These are phyloP conservation scores for Leucoma salicis DNA, from an alignment of 2,888 invertebrate genomes.

Conservation along the genomic window DNA sequence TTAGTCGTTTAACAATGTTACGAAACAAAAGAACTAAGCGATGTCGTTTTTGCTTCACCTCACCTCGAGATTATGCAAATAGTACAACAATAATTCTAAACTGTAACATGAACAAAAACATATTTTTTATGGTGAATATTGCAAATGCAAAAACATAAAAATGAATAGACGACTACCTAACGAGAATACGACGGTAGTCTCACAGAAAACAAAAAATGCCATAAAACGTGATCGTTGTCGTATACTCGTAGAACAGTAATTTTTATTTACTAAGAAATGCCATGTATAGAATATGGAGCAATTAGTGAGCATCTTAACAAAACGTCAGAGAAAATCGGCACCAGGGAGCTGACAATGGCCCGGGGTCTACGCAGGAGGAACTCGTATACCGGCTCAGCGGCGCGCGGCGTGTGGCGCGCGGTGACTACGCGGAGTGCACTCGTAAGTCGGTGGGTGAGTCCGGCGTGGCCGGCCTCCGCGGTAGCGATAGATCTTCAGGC, in stretches of 20 bases:
- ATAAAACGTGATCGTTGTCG: slow-evolving; percentile 43
- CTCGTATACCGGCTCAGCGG: slow-evolving; percentile 87
- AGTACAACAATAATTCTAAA: slow-evolving; percentile 71
- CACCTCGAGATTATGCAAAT: slow-evolving; percentile 78
- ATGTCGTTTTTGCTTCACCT: slow-evolving; percentile 68
- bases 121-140: slow-evolving; percentile 61
- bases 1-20: slow-evolving; percentile 60
- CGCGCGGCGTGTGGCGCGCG: slow-evolving; percentile 51
- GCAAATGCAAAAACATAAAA: slow-evolving; percentile 62
- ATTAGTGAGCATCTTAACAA: slow-evolving; percentile 23
- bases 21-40: slow-evolving; percentile 69
- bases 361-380: slow-evolving; percentile 85
- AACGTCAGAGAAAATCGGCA: slow-evolving; percentile 26
- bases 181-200: slow-evolving; percentile 55
- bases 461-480: slow-evolving; percentile 74
- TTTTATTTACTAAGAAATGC: slow-evolving; percentile 23
- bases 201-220: slow-evolving; percentile 46
- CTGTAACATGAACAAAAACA: slow-evolving; percentile 68
- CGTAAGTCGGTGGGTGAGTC: slow-evolving; percentile 78
- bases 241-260: slow-evolving; percentile 37
- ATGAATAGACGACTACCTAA: slow-evolving; percentile 66
- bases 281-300: slow-evolving; percentile 29
- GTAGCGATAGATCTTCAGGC: slow-evolving; percentile 94
- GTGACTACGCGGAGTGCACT: slow-evolving; percentile 73
- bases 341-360: slow-evolving; percentile 47